Evolutionary conservation across 92 coral and sea anemone species (phyloP), one percentile per base, ranked within the genome.

Genomic region (Parazoanthus atlanticus): DNA sequence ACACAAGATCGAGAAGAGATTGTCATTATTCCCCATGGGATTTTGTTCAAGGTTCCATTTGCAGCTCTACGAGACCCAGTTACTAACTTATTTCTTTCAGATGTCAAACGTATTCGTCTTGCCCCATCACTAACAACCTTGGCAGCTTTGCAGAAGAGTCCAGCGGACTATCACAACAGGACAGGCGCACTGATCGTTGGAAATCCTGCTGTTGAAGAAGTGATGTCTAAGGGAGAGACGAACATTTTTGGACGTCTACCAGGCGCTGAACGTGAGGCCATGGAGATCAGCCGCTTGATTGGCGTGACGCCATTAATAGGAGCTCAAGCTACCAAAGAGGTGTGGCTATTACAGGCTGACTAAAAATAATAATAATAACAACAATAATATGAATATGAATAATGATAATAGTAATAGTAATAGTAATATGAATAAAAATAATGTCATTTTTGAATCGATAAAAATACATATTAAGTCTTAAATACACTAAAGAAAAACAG

Each of bases 251-350:
- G 16, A 7, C 49, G 9, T 65, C 28, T 65, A 17, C 70, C 70
- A 65, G 70, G 70, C 70, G 70, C 70, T 65, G 70, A 65, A 65
- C 70, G 70, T 65, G 70, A 65, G 70, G 70, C 28, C 4, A 65
- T 17, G 70, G 70, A 65, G 28, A 65, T 65, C 16, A 65, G 70
- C 70, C 29, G n/a, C 25, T 19, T 65, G 70, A 21, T 65, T 16
- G 70, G 70, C 28, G 25, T 65, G 28, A 65, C 70, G 70, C 70
- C 70, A 65, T 65, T 65, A 65, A n/a, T 17, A 65, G 70, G 70
- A 1, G 8, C 70, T 65, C 70, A 65, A 65, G 70, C 70, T 19
- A 65, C 70, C 70, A 65, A 65, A 65, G 70, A 65, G 70, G 70
- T 65, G 28, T 19, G n/a, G 25, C 16, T 16, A 19, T 65, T 16